Conservation (phyloP, 2,888 invertebrate genomes). For the Pyrochroa serraticornis region DNA sequence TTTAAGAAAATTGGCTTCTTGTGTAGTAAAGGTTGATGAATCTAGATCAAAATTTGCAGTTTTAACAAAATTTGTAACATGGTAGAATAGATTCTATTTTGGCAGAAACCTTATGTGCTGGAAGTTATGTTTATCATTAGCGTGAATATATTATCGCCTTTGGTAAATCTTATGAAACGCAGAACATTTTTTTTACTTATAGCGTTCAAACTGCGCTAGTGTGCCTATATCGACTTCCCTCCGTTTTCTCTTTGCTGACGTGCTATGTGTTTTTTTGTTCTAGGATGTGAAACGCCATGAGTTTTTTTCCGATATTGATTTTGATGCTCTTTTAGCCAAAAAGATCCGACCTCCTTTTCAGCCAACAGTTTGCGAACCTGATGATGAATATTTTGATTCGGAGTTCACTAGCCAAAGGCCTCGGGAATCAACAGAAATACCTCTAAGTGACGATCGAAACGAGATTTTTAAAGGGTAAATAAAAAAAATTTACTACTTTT, state of each 20-base stretch:
- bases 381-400: slow-evolving; percentile 97
- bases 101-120: too few species aligned
- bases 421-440: slow-evolving; percentile 95
- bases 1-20: too few species aligned
- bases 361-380: slow-evolving; percentile 91
- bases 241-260: slow-evolving; percentile 8
- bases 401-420: slow-evolving; percentile 99
- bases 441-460: slow-evolving; percentile 97
- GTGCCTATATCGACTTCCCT: too few species aligned
- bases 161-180: too few species aligned
- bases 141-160: too few species aligned
- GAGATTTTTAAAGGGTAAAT: slow-evolving; percentile 82
- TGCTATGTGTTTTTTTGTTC: slow-evolving; percentile 25
- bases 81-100: too few species aligned
- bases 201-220: too few species aligned
- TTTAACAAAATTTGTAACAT: too few species aligned
- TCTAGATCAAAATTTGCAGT: too few species aligned
- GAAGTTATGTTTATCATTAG: too few species aligned
- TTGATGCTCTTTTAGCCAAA: slow-evolving; percentile 83
- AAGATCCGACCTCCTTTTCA: slow-evolving; percentile 94
- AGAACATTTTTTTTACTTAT: too few species aligned
- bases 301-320: slow-evolving; percentile 94
- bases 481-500: not conserved
- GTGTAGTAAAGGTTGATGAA: too few species aligned
- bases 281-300: slow-evolving; percentile 89